Evolutionary conservation across 1,140 invertebrate genomes (phyloP).

Genomic region (Eupristina koningsbergeri): DNA sequence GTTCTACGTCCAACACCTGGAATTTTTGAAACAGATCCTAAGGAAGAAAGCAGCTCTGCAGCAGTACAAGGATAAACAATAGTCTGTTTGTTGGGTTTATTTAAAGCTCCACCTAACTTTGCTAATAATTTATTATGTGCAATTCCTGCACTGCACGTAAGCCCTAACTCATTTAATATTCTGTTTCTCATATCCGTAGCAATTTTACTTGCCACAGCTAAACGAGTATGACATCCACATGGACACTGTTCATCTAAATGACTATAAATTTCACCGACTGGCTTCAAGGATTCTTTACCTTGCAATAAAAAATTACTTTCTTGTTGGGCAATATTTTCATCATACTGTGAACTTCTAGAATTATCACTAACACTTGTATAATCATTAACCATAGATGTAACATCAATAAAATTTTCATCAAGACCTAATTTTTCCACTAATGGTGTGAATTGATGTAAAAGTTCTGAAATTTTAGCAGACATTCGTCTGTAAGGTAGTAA

Average conservation of each 20-base stretch:
- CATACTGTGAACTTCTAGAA: constrained; percentile 36
- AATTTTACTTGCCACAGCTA: constrained; percentile 79
- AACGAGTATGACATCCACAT: constrained; percentile 80
- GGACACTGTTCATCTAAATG: constrained; percentile 75
- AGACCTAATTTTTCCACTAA: constrained; percentile 84
- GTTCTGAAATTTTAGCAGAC: constrained; percentile 79
- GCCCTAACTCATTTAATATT: constrained; percentile 78
- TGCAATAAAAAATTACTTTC: constrained; percentile 18
- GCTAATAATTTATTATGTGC: constrained; percentile 88
- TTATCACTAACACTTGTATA: constrained; percentile 52
- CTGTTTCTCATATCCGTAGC: constrained; percentile 81
- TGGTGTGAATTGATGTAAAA: constrained; percentile 79
- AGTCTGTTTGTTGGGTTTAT: constrained; percentile 89
- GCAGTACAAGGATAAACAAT: constrained; percentile 81
- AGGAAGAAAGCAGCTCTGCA: constrained; percentile 76
- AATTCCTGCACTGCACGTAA: constrained; percentile 87
- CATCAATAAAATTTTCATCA: constrained; percentile 86
- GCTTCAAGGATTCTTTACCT: constrained; percentile 54
- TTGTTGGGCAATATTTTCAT: constrained; percentile 11
- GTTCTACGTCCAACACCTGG: constrained; percentile 83
- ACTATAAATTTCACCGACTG: constrained; percentile 76
- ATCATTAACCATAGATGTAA: constrained; percentile 79
- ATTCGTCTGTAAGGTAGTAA: constrained; percentile 81
- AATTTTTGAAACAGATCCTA: constrained; percentile 77
- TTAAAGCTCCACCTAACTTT: constrained; percentile 81